A percentile compares a stretch with the other conserved stretches of the same genome.
phyloP scores from a whole-genome alignment of 2,888 invertebrate species.

The Ditula angustiorana region DNA sequence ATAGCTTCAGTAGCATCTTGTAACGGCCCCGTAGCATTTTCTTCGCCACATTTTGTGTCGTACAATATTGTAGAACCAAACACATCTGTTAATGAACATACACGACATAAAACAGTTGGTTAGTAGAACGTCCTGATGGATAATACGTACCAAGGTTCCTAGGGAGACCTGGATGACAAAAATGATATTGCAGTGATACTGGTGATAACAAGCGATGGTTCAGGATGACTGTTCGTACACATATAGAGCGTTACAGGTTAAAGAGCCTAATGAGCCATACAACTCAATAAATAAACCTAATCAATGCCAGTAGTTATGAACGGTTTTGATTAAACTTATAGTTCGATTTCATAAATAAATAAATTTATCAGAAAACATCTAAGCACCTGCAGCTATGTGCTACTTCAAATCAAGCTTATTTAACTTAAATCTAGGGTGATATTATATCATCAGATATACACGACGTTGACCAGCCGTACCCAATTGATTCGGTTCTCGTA shows the following conservation, averaged over 20 bases:
- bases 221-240: background rate
- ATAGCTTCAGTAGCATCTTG: conserved; percentile 2
- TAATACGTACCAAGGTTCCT: conserved; percentile 58
- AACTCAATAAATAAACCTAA: no score
- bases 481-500: no score
- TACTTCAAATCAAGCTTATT: no score
- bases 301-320: no score
- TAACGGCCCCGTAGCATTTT: conserved; percentile 12
- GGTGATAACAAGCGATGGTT: conserved; percentile 11
- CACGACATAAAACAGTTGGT: conserved; percentile 29
- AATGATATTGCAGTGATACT: conserved; percentile 33
- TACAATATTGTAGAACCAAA: conserved; percentile 42
- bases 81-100: conserved; percentile 47
- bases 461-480: no score
- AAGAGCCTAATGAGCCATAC: no score
- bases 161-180: conserved; percentile 68
- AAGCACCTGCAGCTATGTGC: no score
- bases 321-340: no score
- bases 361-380: no score
- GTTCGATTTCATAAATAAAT: no score
- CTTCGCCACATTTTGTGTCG: conserved; percentile 42
- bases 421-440: no score
- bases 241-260: background rate
- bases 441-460: no score
- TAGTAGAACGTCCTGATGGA: conserved; percentile 15